phyloP scores from a whole-genome alignment of 1,140 invertebrate species.

The Camponotus floridanus region DNA sequence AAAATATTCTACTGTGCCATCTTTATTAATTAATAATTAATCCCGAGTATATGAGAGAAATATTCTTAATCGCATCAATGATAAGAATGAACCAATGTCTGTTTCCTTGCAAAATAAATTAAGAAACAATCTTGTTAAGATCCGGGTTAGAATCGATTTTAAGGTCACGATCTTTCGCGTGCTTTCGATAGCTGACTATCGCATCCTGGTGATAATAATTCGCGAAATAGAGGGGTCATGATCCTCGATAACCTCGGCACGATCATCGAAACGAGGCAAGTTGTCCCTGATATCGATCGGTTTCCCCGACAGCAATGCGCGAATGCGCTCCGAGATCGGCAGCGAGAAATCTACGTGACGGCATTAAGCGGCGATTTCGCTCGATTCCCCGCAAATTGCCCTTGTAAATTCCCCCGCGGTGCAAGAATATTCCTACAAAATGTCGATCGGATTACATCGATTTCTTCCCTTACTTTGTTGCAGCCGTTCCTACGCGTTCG shows the following conservation, averaged over 20 bases:
- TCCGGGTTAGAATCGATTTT: conserved; percentile 12
- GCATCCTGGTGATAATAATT: conserved; percentile 63
- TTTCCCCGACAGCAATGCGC: conserved; percentile 51
- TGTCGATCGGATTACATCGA: conserved; percentile 48
- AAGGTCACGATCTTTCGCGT: conserved; percentile 49
- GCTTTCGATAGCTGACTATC: conserved; percentile 17
- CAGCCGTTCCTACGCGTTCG: background rate
- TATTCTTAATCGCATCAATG: background rate
- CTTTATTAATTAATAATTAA: conserved; percentile 2
- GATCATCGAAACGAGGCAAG: conserved; percentile 69
- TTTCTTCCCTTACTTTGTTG: conserved; percentile 37
- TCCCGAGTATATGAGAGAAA: background rate
- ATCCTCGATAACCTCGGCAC: conserved; percentile 35
- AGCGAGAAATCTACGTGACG: conserved; percentile 73
- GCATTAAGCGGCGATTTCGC: conserved; percentile 74
- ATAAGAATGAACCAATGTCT: background rate
- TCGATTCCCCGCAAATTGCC: conserved; percentile 68
- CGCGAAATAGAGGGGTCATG: conserved; percentile 67
- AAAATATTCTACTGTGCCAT: background rate
- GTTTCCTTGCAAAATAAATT: conserved; percentile 6
- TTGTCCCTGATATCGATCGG: conserved; percentile 64
- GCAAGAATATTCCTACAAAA: conserved; percentile 59
- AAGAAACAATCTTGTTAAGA: conserved; percentile 46
- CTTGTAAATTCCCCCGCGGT: conserved; percentile 62
- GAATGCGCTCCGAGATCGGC: conserved; percentile 51